Base-by-base conservation (phyloP, 2,888 invertebrate genomes). In the Papilio gigon region DNA sequence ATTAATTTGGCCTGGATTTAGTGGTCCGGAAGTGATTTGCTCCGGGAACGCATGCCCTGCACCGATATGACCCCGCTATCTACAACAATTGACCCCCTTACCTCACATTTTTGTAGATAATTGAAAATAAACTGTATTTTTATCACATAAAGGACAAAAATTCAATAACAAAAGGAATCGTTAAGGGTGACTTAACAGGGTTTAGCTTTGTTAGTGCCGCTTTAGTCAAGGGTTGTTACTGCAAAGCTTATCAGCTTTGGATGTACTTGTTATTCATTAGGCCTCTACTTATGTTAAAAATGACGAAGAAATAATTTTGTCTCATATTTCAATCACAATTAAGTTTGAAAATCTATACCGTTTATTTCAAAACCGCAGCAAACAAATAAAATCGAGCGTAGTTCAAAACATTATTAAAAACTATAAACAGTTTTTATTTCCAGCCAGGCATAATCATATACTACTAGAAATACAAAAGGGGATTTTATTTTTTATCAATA, bases 21-120 rank as follows among this genome's bases (percentile, higher is more conserved):
- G 92, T 92, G 92, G 92, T 79, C 89, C 91, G 91, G 91, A 92
- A 92, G 90, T 90, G 92, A 92, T 91, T 91, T 91, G 92, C 90
- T 85, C 90, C 91, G 91, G 90, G 90, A 91, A 90, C 88, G 88
- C 87, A 89, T 88, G 88, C 86, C 84, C 80, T 76, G 81, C 75
- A 74, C 77, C 84, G 88, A 87, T 87, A 87, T 89, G 88, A 86
- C 90, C 88, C 89, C 84, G 81, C 79, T 83, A 82, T 75, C 76
- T 77, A 71, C 73, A 61, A 82, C 81, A 79, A 84, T 82, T 86
- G 86, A 86, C 84, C 84, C 87, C 81, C 83, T 84, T 76, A 85
- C 85, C 86, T 78, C 80, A 82, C 72, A 75, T 74, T 76, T 77
- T 73, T 74, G 70, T 68, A 66, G 76, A 73, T 72, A 76, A 81